Percentiles rank a stretch among this genome's conserved stretches.
These are phyloP conservation scores for Gallinago paraguaiae DNA, from an alignment of 2,113 vertebrate species.

Conservation along the genomic window DNA sequence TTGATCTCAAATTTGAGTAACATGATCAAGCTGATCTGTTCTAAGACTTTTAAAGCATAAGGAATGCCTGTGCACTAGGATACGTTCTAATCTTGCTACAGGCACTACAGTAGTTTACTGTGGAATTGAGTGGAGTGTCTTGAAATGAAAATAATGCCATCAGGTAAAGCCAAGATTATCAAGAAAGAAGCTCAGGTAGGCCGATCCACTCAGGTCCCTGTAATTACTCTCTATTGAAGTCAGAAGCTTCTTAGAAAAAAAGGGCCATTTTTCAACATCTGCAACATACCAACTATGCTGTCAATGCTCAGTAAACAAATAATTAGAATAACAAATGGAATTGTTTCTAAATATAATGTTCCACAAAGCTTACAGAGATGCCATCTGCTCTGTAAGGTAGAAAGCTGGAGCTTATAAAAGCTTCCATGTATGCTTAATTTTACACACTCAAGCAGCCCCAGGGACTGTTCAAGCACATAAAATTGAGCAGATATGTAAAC, in stretches of 20 bases:
- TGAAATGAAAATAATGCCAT: background rate
- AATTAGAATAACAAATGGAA: conserved; percentile 45
- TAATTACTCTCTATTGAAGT: background rate
- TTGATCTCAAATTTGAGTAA: background rate
- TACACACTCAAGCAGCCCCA: background rate
- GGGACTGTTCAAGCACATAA: background rate
- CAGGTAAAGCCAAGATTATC: background rate
- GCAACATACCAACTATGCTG: background rate
- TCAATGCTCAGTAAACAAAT: background rate
- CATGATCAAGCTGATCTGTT: background rate
- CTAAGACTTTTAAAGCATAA: background rate
- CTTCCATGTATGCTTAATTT: background rate
- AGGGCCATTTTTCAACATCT: background rate
- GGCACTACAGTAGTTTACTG: background rate
- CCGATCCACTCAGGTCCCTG: background rate
- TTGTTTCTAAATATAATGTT: conserved; percentile 55
- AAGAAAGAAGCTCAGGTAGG: background rate
- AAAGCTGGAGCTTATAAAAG: conserved; percentile 19
- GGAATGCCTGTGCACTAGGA: background rate
- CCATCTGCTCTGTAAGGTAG: conserved; percentile 53
- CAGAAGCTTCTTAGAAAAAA: background rate
- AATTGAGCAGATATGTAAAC: conserved; percentile 30
- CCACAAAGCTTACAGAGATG: conserved; percentile 9
- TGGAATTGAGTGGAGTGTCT: background rate
- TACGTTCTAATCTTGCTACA: background rate